phyloP scores from a whole-genome alignment of 2,888 invertebrate genomes.

The Operophtera brumata region DNA sequence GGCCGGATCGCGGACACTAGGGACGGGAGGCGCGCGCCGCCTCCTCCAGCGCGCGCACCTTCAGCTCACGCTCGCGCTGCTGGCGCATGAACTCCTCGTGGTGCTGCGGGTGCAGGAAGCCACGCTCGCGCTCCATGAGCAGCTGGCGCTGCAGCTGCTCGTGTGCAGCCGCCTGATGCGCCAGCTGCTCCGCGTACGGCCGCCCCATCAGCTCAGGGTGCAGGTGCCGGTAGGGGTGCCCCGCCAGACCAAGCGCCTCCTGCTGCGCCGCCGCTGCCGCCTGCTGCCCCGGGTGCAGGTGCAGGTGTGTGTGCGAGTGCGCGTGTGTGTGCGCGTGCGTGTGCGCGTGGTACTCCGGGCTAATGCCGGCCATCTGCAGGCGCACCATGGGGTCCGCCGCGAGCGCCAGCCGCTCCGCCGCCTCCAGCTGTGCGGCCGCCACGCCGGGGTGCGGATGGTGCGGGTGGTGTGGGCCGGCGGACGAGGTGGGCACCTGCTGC shows the following conservation, averaged over 20 bases:
- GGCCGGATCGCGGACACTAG: slow-evolving; percentile 44
- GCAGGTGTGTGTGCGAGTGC: slow-evolving; percentile 93
- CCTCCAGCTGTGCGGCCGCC: slow-evolving; percentile 84
- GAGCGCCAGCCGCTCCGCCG: slow-evolving; percentile 89
- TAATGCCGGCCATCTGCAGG: slow-evolving; percentile 95
- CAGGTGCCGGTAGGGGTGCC: slow-evolving; percentile 83
- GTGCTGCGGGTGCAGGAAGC: slow-evolving; percentile 81
- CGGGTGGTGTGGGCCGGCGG: slow-evolving; percentile 69
- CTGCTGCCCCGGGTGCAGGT: slow-evolving; percentile 88
- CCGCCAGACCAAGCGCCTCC: slow-evolving; percentile 77
- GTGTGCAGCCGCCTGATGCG: slow-evolving; percentile 89
- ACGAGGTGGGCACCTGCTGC: slow-evolving; percentile 76
- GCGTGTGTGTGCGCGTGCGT: slow-evolving; percentile 95
- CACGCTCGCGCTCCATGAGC: slow-evolving; percentile 89
- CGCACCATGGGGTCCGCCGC: slow-evolving; percentile 96
- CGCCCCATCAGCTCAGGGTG: slow-evolving; percentile 89
- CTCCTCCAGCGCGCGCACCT: slow-evolving; percentile 92
- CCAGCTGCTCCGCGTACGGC: slow-evolving; percentile 90
- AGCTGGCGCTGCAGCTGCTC: slow-evolving; percentile 93
- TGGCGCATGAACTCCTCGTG: slow-evolving; percentile 83
- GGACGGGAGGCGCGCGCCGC: slow-evolving; percentile 85
- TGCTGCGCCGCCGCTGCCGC: slow-evolving; percentile 83
- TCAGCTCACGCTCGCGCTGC: slow-evolving; percentile 91
- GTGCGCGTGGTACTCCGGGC: slow-evolving; percentile 94
- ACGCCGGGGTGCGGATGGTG: slow-evolving; percentile 78